A percentile compares a stretch with the other conserved stretches of the same genome.
phyloP scores from a whole-genome alignment of 2,797 vertebrate genomes.

The Myiotriccus ornatus region DNA sequence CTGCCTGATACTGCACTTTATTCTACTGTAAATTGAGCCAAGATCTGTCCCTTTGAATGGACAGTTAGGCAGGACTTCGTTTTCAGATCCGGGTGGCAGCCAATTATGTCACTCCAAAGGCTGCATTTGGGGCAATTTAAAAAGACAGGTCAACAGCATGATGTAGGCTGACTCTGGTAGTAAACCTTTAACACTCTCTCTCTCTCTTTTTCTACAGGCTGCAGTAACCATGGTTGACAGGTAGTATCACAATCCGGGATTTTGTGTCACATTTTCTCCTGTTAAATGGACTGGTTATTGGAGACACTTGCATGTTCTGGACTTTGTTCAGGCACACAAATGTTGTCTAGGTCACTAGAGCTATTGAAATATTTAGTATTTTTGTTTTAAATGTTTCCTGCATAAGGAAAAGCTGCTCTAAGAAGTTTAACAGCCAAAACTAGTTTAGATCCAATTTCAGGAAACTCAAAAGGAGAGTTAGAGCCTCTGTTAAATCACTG shows the following conservation, averaged over 20 bases:
- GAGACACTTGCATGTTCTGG: neutral
- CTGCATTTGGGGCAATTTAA: neutral
- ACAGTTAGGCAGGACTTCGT: neutral
- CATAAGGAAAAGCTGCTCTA: neutral
- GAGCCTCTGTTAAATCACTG: conserved; percentile 7
- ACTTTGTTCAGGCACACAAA: neutral
- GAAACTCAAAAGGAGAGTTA: neutral
- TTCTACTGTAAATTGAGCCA: neutral
- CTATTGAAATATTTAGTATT: neutral
- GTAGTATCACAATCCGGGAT: conserved; percentile 73
- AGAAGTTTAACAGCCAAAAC: neutral
- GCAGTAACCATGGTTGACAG: conserved; percentile 85
- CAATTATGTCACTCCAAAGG: neutral
- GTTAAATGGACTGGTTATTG: neutral
- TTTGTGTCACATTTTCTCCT: conserved; percentile 14
- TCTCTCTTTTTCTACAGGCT: conserved; percentile 74
- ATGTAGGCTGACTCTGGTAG: neutral
- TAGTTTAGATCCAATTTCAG: neutral
- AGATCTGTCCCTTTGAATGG: neutral
- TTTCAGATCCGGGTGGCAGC: neutral
- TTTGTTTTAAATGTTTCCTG: neutral
- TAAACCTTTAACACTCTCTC: neutral
- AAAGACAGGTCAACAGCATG: neutral
- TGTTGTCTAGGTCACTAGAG: neutral
- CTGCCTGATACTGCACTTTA: neutral